Base-by-base conservation (phyloP, 2,113 vertebrate genomes). In the Edolisoma coerulescens region DNA sequence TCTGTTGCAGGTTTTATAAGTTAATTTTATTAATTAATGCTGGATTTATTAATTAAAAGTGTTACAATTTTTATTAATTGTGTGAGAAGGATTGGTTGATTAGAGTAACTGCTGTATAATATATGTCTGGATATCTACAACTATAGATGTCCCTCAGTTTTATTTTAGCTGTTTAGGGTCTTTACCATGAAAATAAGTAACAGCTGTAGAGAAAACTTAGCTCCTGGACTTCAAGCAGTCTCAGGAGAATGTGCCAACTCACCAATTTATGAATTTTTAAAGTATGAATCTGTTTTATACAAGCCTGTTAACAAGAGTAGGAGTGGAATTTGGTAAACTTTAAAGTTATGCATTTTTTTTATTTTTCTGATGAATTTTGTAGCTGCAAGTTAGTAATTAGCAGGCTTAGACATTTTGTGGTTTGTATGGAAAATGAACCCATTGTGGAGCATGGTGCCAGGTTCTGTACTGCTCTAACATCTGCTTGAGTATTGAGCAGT, bases 371-470 rank as follows among this genome's bases (percentile, higher is more conserved):
- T 74, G 0, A 83, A 52, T 90, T 91, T 76, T 80, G 4, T 89
- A 30, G 16, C 42, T 94, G 20, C 21, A 33, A 53, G 54, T 74
- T 80, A 65, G 53, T 71, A 80, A 18, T 17, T 63, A 84, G n/a
- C 45, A 90, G 33, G 19, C 37, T 53, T 52, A 69, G 61, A 39
- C 9, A 10, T 49, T 85, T 57, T 63, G 24, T 73, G 44, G 7
- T 57, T 85, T 35, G 4, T 42, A 9, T 60, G 50, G 23, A 59
- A 82, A 79, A 82, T 42, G 16, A 95, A 21, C 32, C 59, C 0
- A 0, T 73, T 91, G 23, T 90, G 59, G 26, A 59, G 33, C 0
- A 0, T 23, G 7, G 10, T 73, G 30, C 32, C 22, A 57, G 16
- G 23, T 65, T 69, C 75, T 35, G 14, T 79, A 16, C 30, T 53